phyloP scores from a whole-genome alignment of 2,888 invertebrate species.

The Panopea generosa region DNA sequence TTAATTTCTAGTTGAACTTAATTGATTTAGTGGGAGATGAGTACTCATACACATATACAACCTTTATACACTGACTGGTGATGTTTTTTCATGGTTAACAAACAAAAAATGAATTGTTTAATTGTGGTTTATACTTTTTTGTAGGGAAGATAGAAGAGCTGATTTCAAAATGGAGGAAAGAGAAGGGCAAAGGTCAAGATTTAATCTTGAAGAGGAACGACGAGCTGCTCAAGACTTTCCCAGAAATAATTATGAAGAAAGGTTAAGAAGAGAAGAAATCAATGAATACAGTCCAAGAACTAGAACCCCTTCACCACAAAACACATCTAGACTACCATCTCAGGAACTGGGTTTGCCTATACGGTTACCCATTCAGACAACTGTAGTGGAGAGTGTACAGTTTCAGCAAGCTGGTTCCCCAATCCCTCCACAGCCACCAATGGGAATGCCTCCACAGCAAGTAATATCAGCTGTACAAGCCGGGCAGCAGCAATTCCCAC shows the following conservation, averaged over 20 bases:
- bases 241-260: conserved; percentile 1
- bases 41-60: too few species aligned
- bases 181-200: not conserved
- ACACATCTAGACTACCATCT: not conserved
- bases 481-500: conserved; percentile 8
- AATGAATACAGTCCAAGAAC: not conserved
- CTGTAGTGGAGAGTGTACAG: conserved; percentile 11
- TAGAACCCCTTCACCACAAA: conserved; percentile 7
- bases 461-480: conserved; percentile 6
- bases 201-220: not conserved
- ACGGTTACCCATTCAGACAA: not conserved
- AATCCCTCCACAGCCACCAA: not conserved
- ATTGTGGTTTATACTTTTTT: not conserved
- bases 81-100: too few species aligned
- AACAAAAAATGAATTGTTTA: too few species aligned
- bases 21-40: too few species aligned
- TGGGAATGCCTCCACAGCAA: conserved; percentile 21
- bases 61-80: too few species aligned
- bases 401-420: conserved; percentile 16
- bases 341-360: conserved; percentile 11
- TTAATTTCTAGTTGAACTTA: too few species aligned
- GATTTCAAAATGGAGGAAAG: not conserved
- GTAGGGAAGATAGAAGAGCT: conserved; percentile 10
- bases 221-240: not conserved
- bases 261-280: conserved; percentile 9